Evolutionary conservation across 2,797 vertebrate species (phyloP).

Genomic region (Pteronotus mesoamericanus): DNA sequence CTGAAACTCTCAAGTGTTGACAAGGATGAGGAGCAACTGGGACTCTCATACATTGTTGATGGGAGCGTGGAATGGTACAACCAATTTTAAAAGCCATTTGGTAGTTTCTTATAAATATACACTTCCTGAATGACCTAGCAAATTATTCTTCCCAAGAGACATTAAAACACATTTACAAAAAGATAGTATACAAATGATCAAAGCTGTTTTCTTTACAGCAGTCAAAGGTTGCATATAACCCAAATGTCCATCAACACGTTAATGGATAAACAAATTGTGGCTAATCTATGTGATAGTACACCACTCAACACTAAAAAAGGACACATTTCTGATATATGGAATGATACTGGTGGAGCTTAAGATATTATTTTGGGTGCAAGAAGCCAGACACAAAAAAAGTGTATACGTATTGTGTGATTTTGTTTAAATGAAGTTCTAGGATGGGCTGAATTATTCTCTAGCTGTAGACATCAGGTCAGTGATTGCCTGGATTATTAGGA

Average conservation of each 20-base stretch:
- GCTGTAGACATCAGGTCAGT: background rate
- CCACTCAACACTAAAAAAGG: background rate
- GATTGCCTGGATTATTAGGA: background rate
- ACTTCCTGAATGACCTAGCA: background rate
- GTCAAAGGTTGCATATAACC: background rate
- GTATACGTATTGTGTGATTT: background rate
- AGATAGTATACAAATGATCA: background rate
- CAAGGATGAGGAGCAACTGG: no score
- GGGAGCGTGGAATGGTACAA: background rate
- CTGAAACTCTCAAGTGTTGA: no score
- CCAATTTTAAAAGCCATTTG: background rate
- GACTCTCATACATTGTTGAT: rapidly evolving
- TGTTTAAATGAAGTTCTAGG: background rate
- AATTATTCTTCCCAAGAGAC: background rate
- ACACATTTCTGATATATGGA: background rate
- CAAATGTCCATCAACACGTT: background rate
- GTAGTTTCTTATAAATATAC: background rate
- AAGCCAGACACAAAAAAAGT: background rate
- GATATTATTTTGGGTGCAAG: background rate
- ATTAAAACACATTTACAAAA: background rate
- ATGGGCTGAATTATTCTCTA: no score
- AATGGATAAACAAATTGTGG: background rate
- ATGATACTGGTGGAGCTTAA: no score
- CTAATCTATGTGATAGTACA: no score
- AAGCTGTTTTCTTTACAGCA: background rate